phyloP scores from a whole-genome alignment of 2,888 invertebrate species.

The Conomelus anceps region DNA sequence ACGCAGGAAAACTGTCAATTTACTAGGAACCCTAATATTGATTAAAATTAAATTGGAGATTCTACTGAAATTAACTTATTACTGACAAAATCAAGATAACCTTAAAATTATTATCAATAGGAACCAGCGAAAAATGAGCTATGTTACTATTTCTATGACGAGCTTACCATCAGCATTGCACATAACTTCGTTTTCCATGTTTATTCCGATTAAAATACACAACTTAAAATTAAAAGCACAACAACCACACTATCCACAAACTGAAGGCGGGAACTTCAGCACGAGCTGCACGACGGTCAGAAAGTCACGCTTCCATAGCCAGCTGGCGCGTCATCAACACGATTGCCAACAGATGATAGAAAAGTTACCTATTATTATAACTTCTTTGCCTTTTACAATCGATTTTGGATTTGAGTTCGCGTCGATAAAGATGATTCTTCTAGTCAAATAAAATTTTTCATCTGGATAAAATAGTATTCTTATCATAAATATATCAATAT shows the following conservation, averaged over 20 bases:
- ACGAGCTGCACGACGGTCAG: background rate
- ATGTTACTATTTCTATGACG: too few species aligned
- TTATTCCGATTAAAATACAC: background rate
- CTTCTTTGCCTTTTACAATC: too few species aligned
- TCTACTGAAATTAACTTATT: background rate
- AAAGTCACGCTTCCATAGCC: background rate
- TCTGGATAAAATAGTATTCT: too few species aligned
- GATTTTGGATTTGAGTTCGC: too few species aligned
- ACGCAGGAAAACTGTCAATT: too few species aligned
- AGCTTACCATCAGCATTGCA: background rate
- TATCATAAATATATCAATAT: too few species aligned
- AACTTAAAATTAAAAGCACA: background rate
- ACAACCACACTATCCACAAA: background rate
- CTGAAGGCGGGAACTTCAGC: background rate
- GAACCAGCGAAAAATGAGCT: background rate
- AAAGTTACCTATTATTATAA: too few species aligned
- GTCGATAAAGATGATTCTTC: too few species aligned
- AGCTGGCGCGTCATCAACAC: background rate
- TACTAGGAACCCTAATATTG: too few species aligned
- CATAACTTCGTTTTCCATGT: background rate
- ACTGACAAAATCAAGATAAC: background rate
- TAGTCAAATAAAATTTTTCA: too few species aligned
- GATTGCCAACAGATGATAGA: background rate
- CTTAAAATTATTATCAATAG: background rate
- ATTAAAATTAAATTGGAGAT: background rate